These are phyloP conservation scores for Biston betularia DNA, from an alignment of 2,888 invertebrate genomes.

Conservation along the genomic window DNA sequence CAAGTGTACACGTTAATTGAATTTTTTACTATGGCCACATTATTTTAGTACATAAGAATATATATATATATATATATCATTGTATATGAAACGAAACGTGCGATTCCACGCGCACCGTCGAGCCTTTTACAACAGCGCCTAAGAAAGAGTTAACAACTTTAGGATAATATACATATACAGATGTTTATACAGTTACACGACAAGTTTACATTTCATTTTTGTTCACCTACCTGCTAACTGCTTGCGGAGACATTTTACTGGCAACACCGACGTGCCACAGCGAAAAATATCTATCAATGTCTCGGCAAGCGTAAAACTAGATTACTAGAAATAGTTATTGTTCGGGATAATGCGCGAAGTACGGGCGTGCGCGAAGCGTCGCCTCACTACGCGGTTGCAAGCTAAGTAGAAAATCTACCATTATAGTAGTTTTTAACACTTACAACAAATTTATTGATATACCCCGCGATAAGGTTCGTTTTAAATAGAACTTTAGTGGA, in stretches of 20 bases:
- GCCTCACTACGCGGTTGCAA: slow-evolving; percentile 56
- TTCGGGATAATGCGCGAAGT: slow-evolving; percentile 61
- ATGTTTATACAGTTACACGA: slow-evolving; percentile 67
- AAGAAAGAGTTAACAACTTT: slow-evolving; percentile 85
- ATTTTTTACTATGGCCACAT: not conserved
- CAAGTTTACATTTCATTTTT: slow-evolving; percentile 66
- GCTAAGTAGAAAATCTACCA: slow-evolving; percentile 61
- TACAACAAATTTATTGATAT: slow-evolving; percentile 48
- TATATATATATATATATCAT: not conserved
- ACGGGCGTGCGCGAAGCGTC: slow-evolving; percentile 57
- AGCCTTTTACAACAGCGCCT: slow-evolving; percentile 83
- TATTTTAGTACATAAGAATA: not conserved
- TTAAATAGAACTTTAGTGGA: slow-evolving; percentile 36
- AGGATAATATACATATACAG: slow-evolving; percentile 80
- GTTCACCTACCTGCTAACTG: slow-evolving; percentile 63
- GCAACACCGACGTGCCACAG: slow-evolving; percentile 25
- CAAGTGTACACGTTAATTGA: slow-evolving; percentile 39
- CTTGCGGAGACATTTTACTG: slow-evolving; percentile 64
- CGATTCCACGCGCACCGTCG: slow-evolving; percentile 64
- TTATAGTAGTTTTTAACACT: slow-evolving; percentile 59
- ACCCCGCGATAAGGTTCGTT: slow-evolving; percentile 38
- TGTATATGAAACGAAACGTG: slow-evolving; percentile 5
- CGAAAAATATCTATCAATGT: slow-evolving; percentile 51
- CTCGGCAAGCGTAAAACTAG: slow-evolving; percentile 62
- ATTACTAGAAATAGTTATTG: slow-evolving; percentile 67